These are phyloP conservation scores for Anoplius nigerrimus DNA, from an alignment of 2,888 invertebrate species.

Conservation along the genomic window DNA sequence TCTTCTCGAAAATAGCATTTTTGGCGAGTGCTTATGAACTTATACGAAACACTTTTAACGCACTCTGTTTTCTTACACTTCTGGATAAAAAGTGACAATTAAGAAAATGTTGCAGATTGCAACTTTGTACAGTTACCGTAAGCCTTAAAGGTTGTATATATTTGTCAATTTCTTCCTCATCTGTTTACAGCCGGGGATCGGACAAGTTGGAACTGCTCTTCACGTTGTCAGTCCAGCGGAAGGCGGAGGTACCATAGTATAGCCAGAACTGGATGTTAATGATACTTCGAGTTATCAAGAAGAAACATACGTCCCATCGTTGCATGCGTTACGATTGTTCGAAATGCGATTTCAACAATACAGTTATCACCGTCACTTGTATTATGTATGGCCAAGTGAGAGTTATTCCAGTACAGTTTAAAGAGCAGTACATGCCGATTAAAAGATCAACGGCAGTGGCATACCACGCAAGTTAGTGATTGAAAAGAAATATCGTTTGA, in stretches of 20 bases:
- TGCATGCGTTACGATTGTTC: conserved; percentile 39
- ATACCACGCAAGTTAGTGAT: conserved; percentile 34
- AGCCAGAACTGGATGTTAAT: conserved; percentile 57
- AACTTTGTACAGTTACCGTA: background rate
- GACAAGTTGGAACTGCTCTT: conserved; percentile 63
- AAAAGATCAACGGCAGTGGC: conserved; percentile 30
- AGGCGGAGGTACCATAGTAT: conserved; percentile 70
- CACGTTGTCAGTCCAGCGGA: conserved; percentile 69
- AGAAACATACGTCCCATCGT: conserved; percentile 43
- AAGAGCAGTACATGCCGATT: conserved; percentile 25
- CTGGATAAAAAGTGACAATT: background rate
- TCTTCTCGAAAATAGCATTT: background rate
- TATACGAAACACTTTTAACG: background rate
- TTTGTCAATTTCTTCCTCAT: conserved; percentile 25
- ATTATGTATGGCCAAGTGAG: conserved; percentile 59
- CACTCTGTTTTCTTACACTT: background rate
- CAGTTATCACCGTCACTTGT: conserved; percentile 52
- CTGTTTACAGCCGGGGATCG: conserved; percentile 64
- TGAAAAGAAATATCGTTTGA: conserved; percentile 33
- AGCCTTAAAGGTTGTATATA: background rate
- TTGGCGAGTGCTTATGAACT: background rate
- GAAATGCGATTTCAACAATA: conserved; percentile 48
- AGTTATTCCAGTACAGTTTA: conserved; percentile 52
- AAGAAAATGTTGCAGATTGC: background rate
- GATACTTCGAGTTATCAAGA: conserved; percentile 32